phyloP scores from a whole-genome alignment of 2,113 vertebrate genomes.

The Thalassoma bifasciatum region DNA sequence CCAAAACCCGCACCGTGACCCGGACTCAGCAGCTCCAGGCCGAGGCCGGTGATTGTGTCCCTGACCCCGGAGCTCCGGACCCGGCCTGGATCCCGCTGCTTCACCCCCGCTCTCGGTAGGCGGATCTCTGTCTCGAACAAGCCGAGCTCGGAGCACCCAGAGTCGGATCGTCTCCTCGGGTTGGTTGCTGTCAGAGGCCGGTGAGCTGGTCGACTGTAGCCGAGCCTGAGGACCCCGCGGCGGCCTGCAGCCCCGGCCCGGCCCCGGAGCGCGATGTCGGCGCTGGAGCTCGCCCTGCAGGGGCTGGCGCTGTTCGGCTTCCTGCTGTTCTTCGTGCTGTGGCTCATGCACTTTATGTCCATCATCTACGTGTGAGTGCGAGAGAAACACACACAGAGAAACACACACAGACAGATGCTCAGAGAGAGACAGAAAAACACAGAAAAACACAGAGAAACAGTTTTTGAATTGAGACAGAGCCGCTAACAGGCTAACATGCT shows the following conservation, averaged over 20 bases:
- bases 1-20: background rate
- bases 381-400: no score
- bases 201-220: constrained; percentile 5
- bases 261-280: constrained; percentile 80
- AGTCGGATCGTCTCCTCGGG: background rate
- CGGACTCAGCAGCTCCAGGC: constrained; percentile 1
- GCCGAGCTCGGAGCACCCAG: background rate
- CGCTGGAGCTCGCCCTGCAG: constrained; percentile 89
- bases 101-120: background rate
- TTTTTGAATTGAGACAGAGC: no score
- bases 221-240: background rate
- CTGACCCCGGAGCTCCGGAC: background rate
- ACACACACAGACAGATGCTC: no score
- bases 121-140: background rate
- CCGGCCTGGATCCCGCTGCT: constrained; percentile 3
- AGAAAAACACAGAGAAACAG: no score
- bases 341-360: constrained; percentile 97
- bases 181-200: background rate
- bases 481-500: no score
- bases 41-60: background rate
- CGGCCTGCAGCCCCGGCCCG: background rate
- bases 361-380: constrained; percentile 96
- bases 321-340: constrained; percentile 90
- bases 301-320: constrained; percentile 92
- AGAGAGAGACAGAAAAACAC: no score